Conservation (phyloP, 1,140 invertebrate species). For the Papilio xuthus region DNA sequence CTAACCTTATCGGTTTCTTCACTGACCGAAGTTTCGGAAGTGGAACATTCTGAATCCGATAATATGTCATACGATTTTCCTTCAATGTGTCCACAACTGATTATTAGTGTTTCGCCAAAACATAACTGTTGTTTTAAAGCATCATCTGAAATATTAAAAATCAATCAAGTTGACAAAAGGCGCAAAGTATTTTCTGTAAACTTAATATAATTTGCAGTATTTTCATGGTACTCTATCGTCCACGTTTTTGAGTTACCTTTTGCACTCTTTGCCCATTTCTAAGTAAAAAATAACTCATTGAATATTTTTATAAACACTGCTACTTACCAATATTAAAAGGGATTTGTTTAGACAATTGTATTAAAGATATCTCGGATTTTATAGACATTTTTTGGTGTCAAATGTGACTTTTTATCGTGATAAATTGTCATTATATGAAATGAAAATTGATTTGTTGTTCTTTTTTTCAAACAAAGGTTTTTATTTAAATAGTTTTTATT, state of each 20-base stretch:
- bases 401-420: conserved; percentile 41
- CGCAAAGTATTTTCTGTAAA: conserved; percentile 11
- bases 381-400: conserved; percentile 46
- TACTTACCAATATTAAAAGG: conserved; percentile 70
- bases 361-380: conserved; percentile 58
- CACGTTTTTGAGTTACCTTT: no score
- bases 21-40: conserved; percentile 50
- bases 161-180: conserved; percentile 12
- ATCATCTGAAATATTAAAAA: conserved; percentile 58
- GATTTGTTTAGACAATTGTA: conserved; percentile 71
- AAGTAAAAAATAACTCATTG: conserved; percentile 6
- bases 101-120: conserved; percentile 74
- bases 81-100: conserved; percentile 72
- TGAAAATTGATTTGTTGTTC: background rate
- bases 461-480: background rate
- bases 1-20: conserved; percentile 48
- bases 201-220: no score
- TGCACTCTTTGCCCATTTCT: background rate
- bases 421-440: conserved; percentile 38
- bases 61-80: conserved; percentile 53
- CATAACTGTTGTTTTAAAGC: conserved; percentile 67
- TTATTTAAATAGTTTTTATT: no score
- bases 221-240: no score
- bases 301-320: conserved; percentile 8
- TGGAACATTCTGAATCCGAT: conserved; percentile 66